These are phyloP conservation scores for Semicossyphus pulcher DNA, from an alignment of 2,113 vertebrate species.

Conservation along the genomic window DNA sequence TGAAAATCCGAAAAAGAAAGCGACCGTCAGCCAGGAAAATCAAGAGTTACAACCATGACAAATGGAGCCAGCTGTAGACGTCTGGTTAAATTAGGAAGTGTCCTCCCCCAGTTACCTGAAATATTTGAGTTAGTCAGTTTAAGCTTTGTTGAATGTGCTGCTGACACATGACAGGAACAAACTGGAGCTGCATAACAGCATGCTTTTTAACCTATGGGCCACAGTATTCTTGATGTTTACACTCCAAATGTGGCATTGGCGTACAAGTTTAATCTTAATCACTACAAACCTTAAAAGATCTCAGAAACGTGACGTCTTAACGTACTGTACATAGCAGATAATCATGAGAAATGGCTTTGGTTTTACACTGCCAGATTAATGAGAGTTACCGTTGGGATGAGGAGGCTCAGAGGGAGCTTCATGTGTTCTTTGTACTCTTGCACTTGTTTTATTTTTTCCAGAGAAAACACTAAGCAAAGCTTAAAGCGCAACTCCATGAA, in stretches of 20 bases:
- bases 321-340: constrained; percentile 26
- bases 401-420: constrained; percentile 27
- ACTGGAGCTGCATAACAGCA: constrained; percentile 11
- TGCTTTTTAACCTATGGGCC: constrained; percentile 38
- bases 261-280: constrained; percentile 29
- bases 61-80: no score
- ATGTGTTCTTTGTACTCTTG: constrained; percentile 16
- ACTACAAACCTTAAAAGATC: constrained; percentile 56
- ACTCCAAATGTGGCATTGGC: constrained; percentile 39
- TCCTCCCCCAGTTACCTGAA: no score
- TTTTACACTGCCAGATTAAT: constrained; percentile 67
- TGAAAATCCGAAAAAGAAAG: no score
- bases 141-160: not conserved
- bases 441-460: constrained; percentile 41
- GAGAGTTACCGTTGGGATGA: not conserved
- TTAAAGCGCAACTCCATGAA: constrained; percentile 54
- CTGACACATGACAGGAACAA: constrained; percentile 4
- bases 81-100: no score
- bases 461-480: constrained; percentile 40
- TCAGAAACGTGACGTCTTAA: constrained; percentile 11
- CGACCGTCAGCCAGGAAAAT: no score
- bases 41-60: no score
- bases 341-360: constrained; percentile 60
- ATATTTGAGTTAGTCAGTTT: no score
- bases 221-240: constrained; percentile 63